Conservation (phyloP, 1,140 invertebrate species). For the Temnothorax nylanderi region DNA sequence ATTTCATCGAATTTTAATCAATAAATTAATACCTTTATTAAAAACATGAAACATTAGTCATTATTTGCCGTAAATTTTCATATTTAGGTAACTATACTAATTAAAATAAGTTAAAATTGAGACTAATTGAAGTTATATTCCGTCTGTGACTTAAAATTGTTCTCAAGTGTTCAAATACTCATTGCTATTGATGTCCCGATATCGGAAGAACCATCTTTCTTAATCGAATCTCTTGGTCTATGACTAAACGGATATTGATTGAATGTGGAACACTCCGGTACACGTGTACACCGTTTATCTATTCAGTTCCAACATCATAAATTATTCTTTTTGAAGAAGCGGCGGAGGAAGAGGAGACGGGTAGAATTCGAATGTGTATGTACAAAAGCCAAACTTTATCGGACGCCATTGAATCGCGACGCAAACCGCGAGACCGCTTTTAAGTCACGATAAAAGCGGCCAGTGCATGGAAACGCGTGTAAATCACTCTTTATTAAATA, state of each 20-base stretch:
- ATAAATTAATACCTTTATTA: conserved; percentile 1
- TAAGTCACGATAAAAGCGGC: conserved; percentile 60
- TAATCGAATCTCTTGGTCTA: neutral
- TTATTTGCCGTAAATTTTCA: neutral
- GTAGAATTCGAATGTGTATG: conserved; percentile 43
- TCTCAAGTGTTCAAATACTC: neutral
- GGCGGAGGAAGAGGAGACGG: neutral
- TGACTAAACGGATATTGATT: conserved; percentile 23
- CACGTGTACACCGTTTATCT: conserved; percentile 38
- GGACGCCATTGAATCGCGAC: conserved; percentile 54
- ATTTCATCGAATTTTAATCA: neutral
- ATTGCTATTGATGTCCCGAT: neutral
- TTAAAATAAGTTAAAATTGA: conserved; percentile 18
- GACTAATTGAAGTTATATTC: neutral
- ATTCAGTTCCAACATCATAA: conserved; percentile 40
- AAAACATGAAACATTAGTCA: neutral
- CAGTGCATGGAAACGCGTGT: conserved; percentile 67
- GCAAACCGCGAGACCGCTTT: conserved; percentile 50
- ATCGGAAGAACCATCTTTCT: neutral
- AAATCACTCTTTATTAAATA: conserved; percentile 79
- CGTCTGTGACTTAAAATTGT: no score
- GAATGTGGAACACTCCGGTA: neutral
- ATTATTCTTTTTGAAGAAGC: conserved; percentile 55
- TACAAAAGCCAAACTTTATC: conserved; percentile 62
- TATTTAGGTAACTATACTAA: neutral